Evolutionary conservation across 2,113 vertebrate species (phyloP), one percentile per base, ranked within the genome.

Genomic region (Pterocles orientalis): DNA sequence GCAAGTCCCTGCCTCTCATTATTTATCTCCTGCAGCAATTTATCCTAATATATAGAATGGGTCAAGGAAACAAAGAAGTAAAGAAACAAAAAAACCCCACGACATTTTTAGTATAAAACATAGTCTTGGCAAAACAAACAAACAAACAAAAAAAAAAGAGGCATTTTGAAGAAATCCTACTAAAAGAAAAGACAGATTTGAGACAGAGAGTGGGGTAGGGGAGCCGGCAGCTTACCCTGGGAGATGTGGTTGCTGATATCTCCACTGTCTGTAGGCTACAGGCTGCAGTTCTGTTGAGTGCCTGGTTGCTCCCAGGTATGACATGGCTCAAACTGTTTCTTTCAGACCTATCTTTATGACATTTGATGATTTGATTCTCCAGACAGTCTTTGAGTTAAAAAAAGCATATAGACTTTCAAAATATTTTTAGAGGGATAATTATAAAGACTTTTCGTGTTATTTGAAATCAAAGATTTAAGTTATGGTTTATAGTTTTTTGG

Each of bases 381-480:
- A 88, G 31, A 36, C 11, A 53, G 26, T 64, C 12, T 79, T 54
- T 7, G 25, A n/a, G 14, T 36, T 34, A 57, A 76, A 89, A 25
- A 66, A 82, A 70, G 3, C 9, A 45, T 58, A 6, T 4, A 56
- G 8, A 54, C 1, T 51, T 77, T 36, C 3, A 36, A 41, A 14
- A 21, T 14, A 3, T 2, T 21, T 33, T 17, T 15, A 5, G 9
- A 4, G 4, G 5, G 7, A 61, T 1, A 2, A 53, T 3, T 19
- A 14, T 12, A 34, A 8, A 66, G 2, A 31, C 5, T 80, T 71
- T 45, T 7, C 91, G 60, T 77, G 45, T 18, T 18, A 50, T 23
- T 53, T 87, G 28, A 73, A 81, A 82, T 34, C 2, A 18, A 84
- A 50, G 6, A 43, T 29, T 48, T 36, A 86, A 58, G 12, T 54